These are phyloP conservation scores for Hemaris fuciformis DNA, from an alignment of 2,888 invertebrate genomes.

Conservation along the genomic window DNA sequence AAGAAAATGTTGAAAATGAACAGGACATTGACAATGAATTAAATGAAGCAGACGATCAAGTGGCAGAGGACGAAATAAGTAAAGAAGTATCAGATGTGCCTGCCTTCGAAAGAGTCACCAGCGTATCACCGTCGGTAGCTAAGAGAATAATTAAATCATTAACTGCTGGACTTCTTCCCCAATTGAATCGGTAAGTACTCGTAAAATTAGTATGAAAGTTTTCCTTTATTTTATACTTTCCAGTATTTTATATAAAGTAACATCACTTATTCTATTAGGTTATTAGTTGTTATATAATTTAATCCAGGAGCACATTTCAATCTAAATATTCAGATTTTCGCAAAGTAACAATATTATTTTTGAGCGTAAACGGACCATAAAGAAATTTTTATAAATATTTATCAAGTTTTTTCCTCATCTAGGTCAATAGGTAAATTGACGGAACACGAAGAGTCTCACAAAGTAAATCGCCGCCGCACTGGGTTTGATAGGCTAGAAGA, in stretches of 20 bases:
- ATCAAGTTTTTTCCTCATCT: slow-evolving; percentile 19
- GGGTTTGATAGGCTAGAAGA: slow-evolving; percentile 91
- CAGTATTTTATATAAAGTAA: no score
- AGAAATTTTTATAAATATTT: no score
- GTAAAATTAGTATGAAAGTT: slow-evolving; percentile 8
- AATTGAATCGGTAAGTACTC: slow-evolving; percentile 87
- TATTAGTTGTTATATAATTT: no score
- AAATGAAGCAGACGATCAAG: slow-evolving; percentile 65
- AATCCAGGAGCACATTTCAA: no score
- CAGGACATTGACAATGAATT: slow-evolving; percentile 57
- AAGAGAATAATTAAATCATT: slow-evolving; percentile 88
- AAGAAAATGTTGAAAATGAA: slow-evolving; percentile 35
- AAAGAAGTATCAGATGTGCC: slow-evolving; percentile 55
- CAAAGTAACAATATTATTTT: no score
- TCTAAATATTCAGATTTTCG: no score
- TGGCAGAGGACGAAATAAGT: slow-evolving; percentile 47
- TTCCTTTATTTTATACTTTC: not conserved
- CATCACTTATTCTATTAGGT: no score
- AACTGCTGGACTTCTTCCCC: slow-evolving; percentile 87
- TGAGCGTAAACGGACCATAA: no score
- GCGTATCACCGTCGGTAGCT: slow-evolving; percentile 86
- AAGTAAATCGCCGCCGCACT: slow-evolving; percentile 86
- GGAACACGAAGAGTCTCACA: slow-evolving; percentile 88
- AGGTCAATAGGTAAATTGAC: slow-evolving; percentile 81
- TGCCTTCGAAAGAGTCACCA: slow-evolving; percentile 70